These are phyloP conservation scores for Sussaba pulchella DNA, from an alignment of 2,888 invertebrate genomes.

Conservation along the genomic window DNA sequence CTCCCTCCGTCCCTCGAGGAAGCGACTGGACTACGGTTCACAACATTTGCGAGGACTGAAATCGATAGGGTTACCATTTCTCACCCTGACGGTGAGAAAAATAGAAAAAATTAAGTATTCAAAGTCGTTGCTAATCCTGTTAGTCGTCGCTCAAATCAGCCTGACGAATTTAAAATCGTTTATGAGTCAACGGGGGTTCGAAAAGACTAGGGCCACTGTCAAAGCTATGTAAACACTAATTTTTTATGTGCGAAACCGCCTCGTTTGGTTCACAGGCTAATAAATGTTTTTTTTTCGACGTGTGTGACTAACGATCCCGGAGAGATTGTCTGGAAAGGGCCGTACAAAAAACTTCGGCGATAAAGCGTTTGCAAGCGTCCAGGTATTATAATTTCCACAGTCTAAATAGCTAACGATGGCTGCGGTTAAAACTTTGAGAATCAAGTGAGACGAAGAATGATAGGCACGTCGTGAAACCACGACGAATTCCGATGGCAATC, in stretches of 20 bases:
- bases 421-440: constrained; percentile 51
- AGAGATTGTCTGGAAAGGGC: constrained; percentile 32
- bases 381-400: constrained; percentile 41
- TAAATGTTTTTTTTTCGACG: constrained; percentile 21
- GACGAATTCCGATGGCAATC: constrained; percentile 62
- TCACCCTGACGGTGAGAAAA: not conserved
- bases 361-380: constrained; percentile 35
- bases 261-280: constrained; percentile 35
- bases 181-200: constrained; percentile 18
- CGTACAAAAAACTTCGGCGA: constrained; percentile 19
- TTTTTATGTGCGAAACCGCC: constrained; percentile 36
- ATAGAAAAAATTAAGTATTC: constrained; percentile 35
- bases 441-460: constrained; percentile 36
- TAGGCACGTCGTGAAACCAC: constrained; percentile 22
- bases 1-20: constrained; percentile 20
- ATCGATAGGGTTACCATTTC: constrained; percentile 43
- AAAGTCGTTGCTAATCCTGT: constrained; percentile 49
- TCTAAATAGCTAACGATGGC: constrained; percentile 50
- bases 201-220: not conserved
- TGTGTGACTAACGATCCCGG: constrained; percentile 47
- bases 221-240: constrained; percentile 38
- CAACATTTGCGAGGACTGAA: constrained; percentile 27
- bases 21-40: constrained; percentile 12
- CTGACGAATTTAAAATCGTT: constrained; percentile 53
- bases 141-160: constrained; percentile 30